A percentile compares a stretch with the other conserved stretches of the same genome.
These are phyloP conservation scores for Coelopa pilipes DNA, from an alignment of 2,888 invertebrate species.

Conservation along the genomic window DNA sequence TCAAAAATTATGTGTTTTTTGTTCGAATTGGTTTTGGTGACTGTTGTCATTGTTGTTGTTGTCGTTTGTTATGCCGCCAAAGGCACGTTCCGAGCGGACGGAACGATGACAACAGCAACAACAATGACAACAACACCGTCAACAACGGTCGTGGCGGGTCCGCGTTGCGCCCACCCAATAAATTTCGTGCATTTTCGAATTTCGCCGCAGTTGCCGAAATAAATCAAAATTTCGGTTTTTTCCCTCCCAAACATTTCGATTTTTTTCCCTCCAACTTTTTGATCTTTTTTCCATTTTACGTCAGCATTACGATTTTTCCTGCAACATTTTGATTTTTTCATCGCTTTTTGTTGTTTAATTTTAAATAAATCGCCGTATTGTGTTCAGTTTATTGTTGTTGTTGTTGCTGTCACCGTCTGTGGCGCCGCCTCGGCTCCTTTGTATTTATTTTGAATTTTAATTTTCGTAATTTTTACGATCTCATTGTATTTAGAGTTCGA, in stretches of 20 bases:
- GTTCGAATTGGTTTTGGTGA: conserved; percentile 12
- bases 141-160: neutral
- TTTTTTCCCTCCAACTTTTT: neutral
- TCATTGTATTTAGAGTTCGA: conserved; percentile 14
- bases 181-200: conserved; percentile 23
- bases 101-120: neutral
- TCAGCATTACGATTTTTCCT: neutral
- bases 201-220: conserved; percentile 32
- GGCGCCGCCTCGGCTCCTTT: neutral
- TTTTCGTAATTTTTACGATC: conserved; percentile 16
- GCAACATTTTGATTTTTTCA: neutral
- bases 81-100: conserved; percentile 17
- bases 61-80: conserved; percentile 29
- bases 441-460: neutral
- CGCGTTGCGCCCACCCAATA: conserved; percentile 26
- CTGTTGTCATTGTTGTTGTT: neutral
- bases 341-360: neutral
- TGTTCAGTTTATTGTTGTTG: no score
- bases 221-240: conserved; percentile 22
- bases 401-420: neutral
- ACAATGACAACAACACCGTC: neutral
- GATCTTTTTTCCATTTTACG: neutral
- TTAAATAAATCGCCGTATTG: no score
- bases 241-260: neutral
- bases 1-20: conserved; percentile 20